These are phyloP conservation scores for Chymomyza caudatula DNA, from an alignment of 2,888 invertebrate species.

Conservation along the genomic window DNA sequence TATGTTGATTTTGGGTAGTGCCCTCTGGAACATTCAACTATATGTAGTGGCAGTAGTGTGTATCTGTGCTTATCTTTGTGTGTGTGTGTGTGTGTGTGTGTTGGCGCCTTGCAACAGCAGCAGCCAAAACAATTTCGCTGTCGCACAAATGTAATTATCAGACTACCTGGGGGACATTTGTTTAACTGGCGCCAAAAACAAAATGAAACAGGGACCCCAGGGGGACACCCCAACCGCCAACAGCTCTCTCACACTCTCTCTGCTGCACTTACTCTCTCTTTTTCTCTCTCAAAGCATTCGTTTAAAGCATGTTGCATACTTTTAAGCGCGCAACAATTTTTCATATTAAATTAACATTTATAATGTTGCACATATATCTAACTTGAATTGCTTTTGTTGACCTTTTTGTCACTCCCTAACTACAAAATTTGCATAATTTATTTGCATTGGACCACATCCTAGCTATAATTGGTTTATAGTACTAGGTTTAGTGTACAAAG, in stretches of 20 bases:
- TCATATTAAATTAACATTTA: conserved; percentile 11
- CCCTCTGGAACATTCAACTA: conserved; percentile 31
- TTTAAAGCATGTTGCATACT: conserved; percentile 11
- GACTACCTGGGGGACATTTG: conserved; percentile 29
- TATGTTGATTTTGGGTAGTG: conserved; percentile 64
- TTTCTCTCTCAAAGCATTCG: not conserved
- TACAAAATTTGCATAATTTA: conserved; percentile 41
- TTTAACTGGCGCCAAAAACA: conserved; percentile 18
- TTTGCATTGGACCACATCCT: conserved; percentile 22
- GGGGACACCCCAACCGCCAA: too few relatives aligned
- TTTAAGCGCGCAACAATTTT: conserved; percentile 7
- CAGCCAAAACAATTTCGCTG: conserved; percentile 18
- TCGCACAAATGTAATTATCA: conserved; percentile 65
- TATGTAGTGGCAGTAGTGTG: not conserved
- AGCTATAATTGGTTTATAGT: conserved; percentile 30
- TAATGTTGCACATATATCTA: conserved; percentile 11
- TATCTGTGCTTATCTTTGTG: not conserved
- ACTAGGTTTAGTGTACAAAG: conserved; percentile 14
- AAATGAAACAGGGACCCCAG: not conserved
- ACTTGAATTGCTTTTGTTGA: not conserved
- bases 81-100: not conserved
- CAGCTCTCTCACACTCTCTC: too few relatives aligned
- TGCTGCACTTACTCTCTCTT: not conserved
- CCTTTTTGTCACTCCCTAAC: not conserved
- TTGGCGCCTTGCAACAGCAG: conserved; percentile 11